Evolutionary conservation across 1,140 invertebrate species (phyloP), one percentile per base, ranked within the genome.

Genomic region (Aricia agestis): DNA sequence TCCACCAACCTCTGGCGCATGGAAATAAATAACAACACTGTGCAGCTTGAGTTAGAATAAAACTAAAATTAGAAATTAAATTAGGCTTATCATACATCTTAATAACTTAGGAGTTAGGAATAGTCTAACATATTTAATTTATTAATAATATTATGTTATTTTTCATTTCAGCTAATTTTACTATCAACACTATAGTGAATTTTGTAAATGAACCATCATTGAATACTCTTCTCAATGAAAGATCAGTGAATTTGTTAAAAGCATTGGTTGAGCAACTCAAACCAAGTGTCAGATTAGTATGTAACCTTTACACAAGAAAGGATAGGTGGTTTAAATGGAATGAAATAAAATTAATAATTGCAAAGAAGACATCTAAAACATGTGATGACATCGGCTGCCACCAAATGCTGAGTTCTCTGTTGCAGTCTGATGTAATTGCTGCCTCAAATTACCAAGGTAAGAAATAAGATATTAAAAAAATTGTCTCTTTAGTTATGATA

Each of bases 231-330:
- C 66, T 89, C 63, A 63, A 74, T 52, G 71, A 75, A 73, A 68
- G 59, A 6, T 77, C 81, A 36, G 74, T 80, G 65, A 65, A 66
- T 4, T 58, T 89, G 1, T 32, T 89, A 42, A 42, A 25, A 10
- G 81, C 73, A 59, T 78, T 72, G 17, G 58, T 79, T 36, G 6
- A 32, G 13, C 31, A 83, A 63, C 32, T 70, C 10, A 83, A 83
- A 59, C 82, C 78, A 13, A 81, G 84, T 2, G 74, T 83, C 73
- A 72, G 71, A 36, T 58, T 87, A 1, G 74, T 89, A 0, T 89
- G 87, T 72, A 74, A 85, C n/a, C 61, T 89, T 45, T 89, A 82
- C 58, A 87, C 86, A 86, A 72, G 80, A 6, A 73, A 82, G 52
- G 76, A 76, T 6, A 72, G 77, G 10, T 88, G 86, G 86, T 86